Conservation (phyloP, 2,797 vertebrate species). For the Parauchenoglanis punctatus region DNA sequence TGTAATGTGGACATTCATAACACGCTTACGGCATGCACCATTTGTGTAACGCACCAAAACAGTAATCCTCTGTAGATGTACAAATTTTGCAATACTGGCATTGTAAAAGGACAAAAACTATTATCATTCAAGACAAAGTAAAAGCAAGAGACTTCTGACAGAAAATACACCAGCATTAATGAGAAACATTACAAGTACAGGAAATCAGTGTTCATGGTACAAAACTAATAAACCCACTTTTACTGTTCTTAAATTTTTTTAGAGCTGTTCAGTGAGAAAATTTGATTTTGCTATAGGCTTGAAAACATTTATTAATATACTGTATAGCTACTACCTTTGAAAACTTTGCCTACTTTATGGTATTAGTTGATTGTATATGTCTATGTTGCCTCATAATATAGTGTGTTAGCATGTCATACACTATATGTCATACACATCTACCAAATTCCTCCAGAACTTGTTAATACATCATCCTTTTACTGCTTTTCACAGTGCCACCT, state of each 20-base stretch:
- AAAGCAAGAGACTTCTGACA: not conserved
- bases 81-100: conserved; percentile 15
- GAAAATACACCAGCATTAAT: not conserved
- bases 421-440: conserved; percentile 25
- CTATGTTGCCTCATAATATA: not conserved
- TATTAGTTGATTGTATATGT: conserved; percentile 50
- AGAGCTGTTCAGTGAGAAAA: conserved; percentile 8
- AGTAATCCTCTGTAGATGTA: not conserved
- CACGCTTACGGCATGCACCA: not conserved
- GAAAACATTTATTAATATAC: conserved; percentile 18
- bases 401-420: not conserved
- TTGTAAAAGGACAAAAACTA: not conserved
- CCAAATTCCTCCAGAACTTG: not conserved
- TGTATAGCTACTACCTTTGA: not conserved
- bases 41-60: not conserved
- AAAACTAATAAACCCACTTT: conserved; percentile 24
- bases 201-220: not conserved
- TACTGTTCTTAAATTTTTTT: not conserved
- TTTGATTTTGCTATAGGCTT: conserved; percentile 32
- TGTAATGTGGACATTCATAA: conserved; percentile 20
- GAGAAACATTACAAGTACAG: conserved; percentile 5
- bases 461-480: conserved; percentile 5
- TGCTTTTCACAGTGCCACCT: conserved; percentile 11
- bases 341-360: conserved; percentile 23
- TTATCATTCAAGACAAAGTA: not conserved